phyloP scores from a whole-genome alignment of 1,140 invertebrate species.

The Euwallacea fornicatus region DNA sequence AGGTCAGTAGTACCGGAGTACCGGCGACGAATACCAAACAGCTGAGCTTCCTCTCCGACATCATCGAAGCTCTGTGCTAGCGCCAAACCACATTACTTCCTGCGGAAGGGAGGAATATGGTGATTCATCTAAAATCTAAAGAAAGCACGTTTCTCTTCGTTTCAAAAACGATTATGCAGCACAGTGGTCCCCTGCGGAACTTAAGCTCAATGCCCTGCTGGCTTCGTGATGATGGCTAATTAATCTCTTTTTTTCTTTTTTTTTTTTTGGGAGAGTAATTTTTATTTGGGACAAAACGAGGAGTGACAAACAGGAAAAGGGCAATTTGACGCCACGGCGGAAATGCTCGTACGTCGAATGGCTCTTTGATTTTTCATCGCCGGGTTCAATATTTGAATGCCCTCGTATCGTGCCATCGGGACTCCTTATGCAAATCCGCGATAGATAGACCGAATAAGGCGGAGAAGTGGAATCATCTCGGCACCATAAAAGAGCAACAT shows the following conservation, averaged over 20 bases:
- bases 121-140: slow-evolving; percentile 7
- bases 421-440: background rate
- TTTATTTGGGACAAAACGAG: slow-evolving; percentile 23
- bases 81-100: slow-evolving; percentile 5
- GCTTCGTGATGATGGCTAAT: background rate
- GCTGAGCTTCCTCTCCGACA: slow-evolving; percentile 3
- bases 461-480: background rate
- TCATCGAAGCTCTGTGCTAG: background rate
- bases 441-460: background rate
- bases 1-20: slow-evolving; percentile 12
- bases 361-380: slow-evolving; percentile 23
- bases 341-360: background rate
- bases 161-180: too few species aligned
- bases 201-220: too few species aligned
- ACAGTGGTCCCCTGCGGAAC: too few species aligned
- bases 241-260: slow-evolving; percentile 6
- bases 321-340: slow-evolving; percentile 16
- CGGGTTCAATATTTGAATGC: background rate
- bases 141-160: too few species aligned
- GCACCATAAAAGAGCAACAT: background rate
- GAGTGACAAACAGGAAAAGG: slow-evolving; percentile 28
- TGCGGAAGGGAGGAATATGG: slow-evolving; percentile 3
- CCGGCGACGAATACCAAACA: slow-evolving; percentile 13
- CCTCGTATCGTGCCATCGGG: background rate
- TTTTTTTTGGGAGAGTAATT: slow-evolving; percentile 3